Conservation (phyloP, 2,888 invertebrate species). For the Acrocyrtus sp. region DNA sequence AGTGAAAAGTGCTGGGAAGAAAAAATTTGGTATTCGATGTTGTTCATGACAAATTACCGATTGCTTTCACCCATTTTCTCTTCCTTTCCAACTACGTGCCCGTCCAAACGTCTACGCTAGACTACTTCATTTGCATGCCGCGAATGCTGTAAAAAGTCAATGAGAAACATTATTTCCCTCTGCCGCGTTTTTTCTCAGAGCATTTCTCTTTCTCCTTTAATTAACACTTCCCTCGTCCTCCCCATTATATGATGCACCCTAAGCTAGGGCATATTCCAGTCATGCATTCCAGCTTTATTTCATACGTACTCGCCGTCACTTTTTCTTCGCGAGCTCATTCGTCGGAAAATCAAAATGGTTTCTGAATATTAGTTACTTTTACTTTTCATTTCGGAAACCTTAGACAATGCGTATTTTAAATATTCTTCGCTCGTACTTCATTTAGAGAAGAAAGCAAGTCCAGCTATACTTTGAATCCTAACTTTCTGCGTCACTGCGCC, state of each 20-base stretch:
- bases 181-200: conserved; percentile 45
- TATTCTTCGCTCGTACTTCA: no score
- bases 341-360: conserved; percentile 38
- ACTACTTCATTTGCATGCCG: conserved; percentile 44
- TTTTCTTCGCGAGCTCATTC: conserved; percentile 29
- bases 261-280: conserved; percentile 2
- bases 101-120: not conserved
- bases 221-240: conserved; percentile 33
- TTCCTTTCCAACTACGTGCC: conserved; percentile 20
- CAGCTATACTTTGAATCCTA: no score
- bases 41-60: conserved; percentile 52
- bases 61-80: conserved; percentile 47
- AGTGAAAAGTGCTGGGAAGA: conserved; percentile 35
- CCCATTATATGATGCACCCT: not conserved
- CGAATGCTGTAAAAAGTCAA: conserved; percentile 42
- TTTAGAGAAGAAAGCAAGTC: no score
- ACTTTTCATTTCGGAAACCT: no score
- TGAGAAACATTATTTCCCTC: conserved; percentile 49
- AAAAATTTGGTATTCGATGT: conserved; percentile 49
- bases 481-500: no score
- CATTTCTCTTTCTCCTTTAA: conserved; percentile 39
- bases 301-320: not conserved
- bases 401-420: no score
- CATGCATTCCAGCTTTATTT: not conserved
- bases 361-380: conserved; percentile 34